Conservation (phyloP, 2,888 invertebrate genomes). For the Thymelicus sylvestris region DNA sequence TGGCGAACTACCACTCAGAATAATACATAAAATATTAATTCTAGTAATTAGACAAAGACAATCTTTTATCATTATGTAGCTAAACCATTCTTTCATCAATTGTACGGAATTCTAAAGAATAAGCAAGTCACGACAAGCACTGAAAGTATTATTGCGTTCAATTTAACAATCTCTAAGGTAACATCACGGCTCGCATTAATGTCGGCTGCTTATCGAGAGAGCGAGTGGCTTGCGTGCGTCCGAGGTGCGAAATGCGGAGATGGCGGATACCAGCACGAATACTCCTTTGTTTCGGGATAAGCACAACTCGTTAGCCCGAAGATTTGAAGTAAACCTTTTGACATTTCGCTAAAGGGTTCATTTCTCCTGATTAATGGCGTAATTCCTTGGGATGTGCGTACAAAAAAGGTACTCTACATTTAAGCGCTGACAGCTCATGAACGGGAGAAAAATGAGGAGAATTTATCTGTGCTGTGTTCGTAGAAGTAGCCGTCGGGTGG, state of each 20-base stretch:
- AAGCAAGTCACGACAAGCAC: conserved; percentile 56
- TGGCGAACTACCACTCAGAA: too few relatives aligned
- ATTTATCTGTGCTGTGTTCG: conserved; percentile 71
- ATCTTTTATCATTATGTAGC: too few relatives aligned
- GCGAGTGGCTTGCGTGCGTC: conserved; percentile 52
- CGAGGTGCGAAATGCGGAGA: conserved; percentile 56
- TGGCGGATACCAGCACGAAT: conserved; percentile 57
- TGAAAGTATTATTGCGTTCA: conserved; percentile 65
- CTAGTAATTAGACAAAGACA: too few relatives aligned
- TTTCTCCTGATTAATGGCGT: conserved; percentile 78
- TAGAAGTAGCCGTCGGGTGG: conserved; percentile 53
- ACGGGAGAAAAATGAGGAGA: conserved; percentile 71
- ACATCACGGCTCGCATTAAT: conserved; percentile 74
- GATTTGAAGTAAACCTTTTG: conserved; percentile 75
- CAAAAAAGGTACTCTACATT: conserved; percentile 72
- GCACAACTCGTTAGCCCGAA: conserved; percentile 63
- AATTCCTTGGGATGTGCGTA: conserved; percentile 71
- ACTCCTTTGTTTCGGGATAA: conserved; percentile 76
- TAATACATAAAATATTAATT: too few relatives aligned
- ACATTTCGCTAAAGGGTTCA: conserved; percentile 81
- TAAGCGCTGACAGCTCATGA: conserved; percentile 69
- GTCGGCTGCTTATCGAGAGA: conserved; percentile 73
- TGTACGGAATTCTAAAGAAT: not conserved
- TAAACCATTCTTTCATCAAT: not conserved
- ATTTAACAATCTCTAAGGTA: conserved; percentile 70